phyloP scores from a whole-genome alignment of 2,797 vertebrate species.

The Poeciliopsis gracilis region DNA sequence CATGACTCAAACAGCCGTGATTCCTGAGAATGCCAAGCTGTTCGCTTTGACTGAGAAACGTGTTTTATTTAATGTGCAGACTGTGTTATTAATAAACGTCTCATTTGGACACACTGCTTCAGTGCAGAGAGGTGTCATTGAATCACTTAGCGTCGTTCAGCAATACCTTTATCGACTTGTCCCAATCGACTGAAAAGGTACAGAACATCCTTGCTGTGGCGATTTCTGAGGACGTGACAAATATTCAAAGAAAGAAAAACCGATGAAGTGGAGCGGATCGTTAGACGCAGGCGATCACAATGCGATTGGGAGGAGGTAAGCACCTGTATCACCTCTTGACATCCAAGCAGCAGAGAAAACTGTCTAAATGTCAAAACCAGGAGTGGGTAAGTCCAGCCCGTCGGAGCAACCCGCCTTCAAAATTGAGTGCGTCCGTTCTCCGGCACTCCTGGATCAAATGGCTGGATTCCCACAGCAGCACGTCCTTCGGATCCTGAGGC shows the following conservation, averaged over 20 bases:
- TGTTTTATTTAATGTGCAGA: not conserved
- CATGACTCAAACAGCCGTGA: not conserved
- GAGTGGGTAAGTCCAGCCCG: not conserved
- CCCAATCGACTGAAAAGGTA: not conserved
- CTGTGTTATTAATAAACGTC: not conserved
- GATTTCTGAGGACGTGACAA: no score
- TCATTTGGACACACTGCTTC: not conserved
- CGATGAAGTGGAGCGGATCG: not conserved
- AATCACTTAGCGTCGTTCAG: not conserved
- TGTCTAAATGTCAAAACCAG: not conserved
- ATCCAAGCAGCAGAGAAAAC: not conserved
- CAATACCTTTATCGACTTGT: not conserved
- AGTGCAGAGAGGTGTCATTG: not conserved
- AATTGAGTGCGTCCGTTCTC: not conserved
- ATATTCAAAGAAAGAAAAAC: not conserved
- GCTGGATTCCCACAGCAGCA: not conserved
- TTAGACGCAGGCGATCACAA: not conserved
- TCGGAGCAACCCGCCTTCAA: not conserved
- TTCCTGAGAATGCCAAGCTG: no score
- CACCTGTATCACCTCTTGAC: not conserved
- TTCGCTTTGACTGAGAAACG: not conserved
- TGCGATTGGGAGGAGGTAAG: not conserved
- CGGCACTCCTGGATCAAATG: not conserved
- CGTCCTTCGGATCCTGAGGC: not conserved
- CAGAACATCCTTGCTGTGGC: not conserved